Evolutionary conservation across 2,113 vertebrate species (phyloP).

Genomic region (Romanogobio albipinnatus): DNA sequence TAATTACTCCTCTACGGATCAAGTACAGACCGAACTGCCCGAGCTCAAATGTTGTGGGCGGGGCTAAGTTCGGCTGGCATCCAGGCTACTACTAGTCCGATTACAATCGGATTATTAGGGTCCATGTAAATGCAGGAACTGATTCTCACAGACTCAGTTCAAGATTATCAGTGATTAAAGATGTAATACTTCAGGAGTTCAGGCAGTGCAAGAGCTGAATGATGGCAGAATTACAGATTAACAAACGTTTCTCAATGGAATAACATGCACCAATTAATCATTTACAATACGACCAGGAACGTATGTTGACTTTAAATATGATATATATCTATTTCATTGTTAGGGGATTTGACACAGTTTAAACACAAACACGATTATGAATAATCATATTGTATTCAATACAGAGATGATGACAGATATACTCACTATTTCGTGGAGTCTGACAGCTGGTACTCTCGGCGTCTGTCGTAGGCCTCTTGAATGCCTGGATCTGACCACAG

Average conservation of each 20-base stretch:
- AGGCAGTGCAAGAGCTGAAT: neutral
- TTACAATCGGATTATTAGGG: no score
- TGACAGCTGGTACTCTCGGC: slow-evolving; percentile 87
- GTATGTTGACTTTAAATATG: neutral
- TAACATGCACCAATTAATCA: neutral
- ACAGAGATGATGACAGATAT: neutral
- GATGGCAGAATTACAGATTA: neutral
- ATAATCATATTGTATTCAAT: neutral
- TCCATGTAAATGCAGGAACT: no score
- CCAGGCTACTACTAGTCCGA: no score
- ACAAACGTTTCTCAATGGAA: neutral
- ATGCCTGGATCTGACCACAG: slow-evolving; percentile 86
- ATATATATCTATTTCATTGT: neutral
- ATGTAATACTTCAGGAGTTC: neutral
- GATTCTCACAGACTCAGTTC: no score
- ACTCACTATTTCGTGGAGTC: slow-evolving; percentile 90
- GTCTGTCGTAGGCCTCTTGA: slow-evolving; percentile 83
- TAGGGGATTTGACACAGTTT: neutral
- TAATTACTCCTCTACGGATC: no score
- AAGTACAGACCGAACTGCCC: no score
- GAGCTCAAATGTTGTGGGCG: no score
- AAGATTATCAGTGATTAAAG: neutral
- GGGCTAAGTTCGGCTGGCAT: no score
- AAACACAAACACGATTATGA: neutral
- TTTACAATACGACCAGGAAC: neutral